Base-by-base conservation (phyloP, 2,888 invertebrate genomes). In the Catocala nupta region DNA sequence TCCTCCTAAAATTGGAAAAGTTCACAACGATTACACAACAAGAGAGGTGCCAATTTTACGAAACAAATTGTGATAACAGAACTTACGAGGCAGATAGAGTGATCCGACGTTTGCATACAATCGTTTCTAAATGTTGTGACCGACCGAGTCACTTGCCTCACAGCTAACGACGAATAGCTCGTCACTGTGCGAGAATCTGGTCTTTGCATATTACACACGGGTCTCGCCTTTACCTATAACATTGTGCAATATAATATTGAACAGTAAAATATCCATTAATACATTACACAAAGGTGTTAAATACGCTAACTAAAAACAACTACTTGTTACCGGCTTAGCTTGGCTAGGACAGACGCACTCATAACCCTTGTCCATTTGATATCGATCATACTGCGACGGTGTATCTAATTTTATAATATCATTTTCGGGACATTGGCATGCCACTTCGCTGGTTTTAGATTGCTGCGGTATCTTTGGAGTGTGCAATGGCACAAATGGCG, bases 31-130 rank as follows among this genome's bases (percentile, higher is more conserved):
- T 58, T 58, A 55, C 25, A 7, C 13, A 58, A 50, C 25, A 36
- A 54, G 7, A 34, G 9, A 47, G 12, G 39, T 12, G 57, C 39
- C 5, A 43, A 59, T 42, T 49, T 13, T 44, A 55, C 55, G 16
- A 42, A 51, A 25, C n/a, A 13, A 13, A 13, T 25, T 42, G 45
- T 44, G 44, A 50, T n/a, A 54, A 48, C 36, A 39, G 39, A 53
- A 83, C 89, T 87, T 80, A 92, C 91, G 52, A 91, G 69, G 51
- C 60, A 65, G 72, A 92, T 88, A 8, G 89, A 81, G 72, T 84
- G 82, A 70, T 89, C 84, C 0, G 90, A 92, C 4, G 92, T 92
- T 82, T 92, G 91, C 7, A 72, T 78, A 42, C 64, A 65, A 45
- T 73, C 66, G 45, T 71, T 72, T 16, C 69, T 63, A 44, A 61